A percentile compares a stretch with the other conserved stretches of the same genome.
Evolutionary conservation across 2,797 vertebrate species (phyloP).

Genomic region (Acrocephalus scirpaceus): DNA sequence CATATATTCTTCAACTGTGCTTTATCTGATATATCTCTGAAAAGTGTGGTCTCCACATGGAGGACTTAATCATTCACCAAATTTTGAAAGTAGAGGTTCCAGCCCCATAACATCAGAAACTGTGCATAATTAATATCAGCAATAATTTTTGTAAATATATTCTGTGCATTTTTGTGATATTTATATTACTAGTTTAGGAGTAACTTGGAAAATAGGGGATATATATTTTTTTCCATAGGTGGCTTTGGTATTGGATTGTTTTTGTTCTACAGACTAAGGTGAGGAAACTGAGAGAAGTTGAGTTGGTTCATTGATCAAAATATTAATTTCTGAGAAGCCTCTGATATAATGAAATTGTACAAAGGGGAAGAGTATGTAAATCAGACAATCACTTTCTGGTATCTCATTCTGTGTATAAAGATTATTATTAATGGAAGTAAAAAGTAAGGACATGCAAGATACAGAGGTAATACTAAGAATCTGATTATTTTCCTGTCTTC

Average conservation of each 20-base stretch:
- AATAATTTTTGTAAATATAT: background rate
- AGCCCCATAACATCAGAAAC: background rate
- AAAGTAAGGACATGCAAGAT: background rate
- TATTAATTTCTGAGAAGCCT: background rate
- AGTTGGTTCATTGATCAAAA: background rate
- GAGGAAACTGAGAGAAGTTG: background rate
- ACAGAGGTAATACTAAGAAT: background rate
- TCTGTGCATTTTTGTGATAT: background rate
- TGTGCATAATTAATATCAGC: background rate
- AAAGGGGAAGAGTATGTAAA: background rate
- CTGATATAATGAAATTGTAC: background rate
- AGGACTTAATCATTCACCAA: background rate
- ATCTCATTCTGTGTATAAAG: background rate
- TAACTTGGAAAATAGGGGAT: background rate
- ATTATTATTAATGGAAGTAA: background rate
- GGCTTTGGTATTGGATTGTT: background rate
- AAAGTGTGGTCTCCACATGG: background rate
- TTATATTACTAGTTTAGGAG: background rate
- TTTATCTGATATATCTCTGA: background rate
- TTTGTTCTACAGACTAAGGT: background rate
- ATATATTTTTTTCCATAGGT: background rate
- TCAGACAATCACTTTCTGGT: background rate
- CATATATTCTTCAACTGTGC: background rate
- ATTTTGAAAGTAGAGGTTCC: background rate
- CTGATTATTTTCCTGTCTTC: conserved; percentile 10